A percentile compares a stretch with the other conserved stretches of the same genome.
Conservation (phyloP, 2,888 invertebrate genomes). For the Diaprepes abbreviatus region DNA sequence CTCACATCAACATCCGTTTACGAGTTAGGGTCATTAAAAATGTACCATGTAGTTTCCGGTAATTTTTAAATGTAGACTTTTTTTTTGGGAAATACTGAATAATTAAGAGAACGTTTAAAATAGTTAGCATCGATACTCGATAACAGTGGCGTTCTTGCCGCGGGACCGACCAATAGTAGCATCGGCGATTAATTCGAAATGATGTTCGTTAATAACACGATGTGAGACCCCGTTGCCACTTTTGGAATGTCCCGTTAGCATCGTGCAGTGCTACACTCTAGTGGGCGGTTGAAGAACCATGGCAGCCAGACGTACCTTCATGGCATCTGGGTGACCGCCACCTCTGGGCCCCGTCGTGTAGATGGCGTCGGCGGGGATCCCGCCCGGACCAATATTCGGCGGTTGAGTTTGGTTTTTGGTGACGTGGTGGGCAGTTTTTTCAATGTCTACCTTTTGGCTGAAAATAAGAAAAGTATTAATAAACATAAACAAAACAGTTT, state of each 20-base stretch:
- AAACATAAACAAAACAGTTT: too few species aligned
- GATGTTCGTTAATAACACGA: conserved; percentile 6
- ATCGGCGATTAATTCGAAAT: conserved; percentile 22
- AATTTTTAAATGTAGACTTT: too few species aligned
- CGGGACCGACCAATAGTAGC: conserved; percentile 40
- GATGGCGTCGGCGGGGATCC: conserved; percentile 82
- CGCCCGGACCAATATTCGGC: conserved; percentile 66
- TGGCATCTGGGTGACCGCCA: conserved; percentile 75
- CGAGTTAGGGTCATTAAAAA: too few species aligned
- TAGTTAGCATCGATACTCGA: conserved; percentile 67
- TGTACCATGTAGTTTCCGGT: too few species aligned
- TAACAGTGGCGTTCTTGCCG: conserved; percentile 59
- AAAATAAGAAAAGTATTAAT: conserved; percentile 41
- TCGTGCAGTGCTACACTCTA: conserved; percentile 76
- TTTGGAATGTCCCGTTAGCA: conserved; percentile 40
- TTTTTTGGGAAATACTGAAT: conserved; percentile 4
- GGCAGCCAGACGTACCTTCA: conserved; percentile 92
- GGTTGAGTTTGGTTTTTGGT: conserved; percentile 39
- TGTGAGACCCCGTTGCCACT: conserved; percentile 26
- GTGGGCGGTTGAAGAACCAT: conserved; percentile 92
- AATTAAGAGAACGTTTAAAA: conserved; percentile 39
- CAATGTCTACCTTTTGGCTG: conserved; percentile 66
- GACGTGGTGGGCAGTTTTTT: conserved; percentile 62
- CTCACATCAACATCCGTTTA: too few species aligned
- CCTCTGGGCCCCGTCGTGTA: conserved; percentile 71